Evolutionary conservation across 2,797 vertebrate genomes (phyloP), one percentile per base, ranked within the genome.

Genomic region (Enteromius anoplus): DNA sequence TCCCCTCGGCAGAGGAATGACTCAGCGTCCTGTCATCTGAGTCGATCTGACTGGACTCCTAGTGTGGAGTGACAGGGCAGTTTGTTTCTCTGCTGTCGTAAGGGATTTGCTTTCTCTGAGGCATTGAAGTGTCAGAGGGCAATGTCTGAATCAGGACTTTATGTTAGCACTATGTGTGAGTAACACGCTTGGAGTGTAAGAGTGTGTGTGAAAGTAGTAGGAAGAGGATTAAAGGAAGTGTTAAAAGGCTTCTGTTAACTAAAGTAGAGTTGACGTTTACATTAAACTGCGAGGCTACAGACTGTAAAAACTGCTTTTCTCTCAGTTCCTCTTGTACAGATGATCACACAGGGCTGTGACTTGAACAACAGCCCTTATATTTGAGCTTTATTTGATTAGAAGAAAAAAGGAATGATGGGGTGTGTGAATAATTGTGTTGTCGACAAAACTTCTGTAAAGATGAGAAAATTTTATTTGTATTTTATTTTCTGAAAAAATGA

Each of bases 21-120:
- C 68, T 84, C 85, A 70, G 69, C 40, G 4, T 60, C 47, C 79
- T 47, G 75, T 40, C 55, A 42, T 10, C 60, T 37, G 62, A 80
- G 49, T 72, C 42, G 6, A 71, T 49, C 64, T 65, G 49, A 65
- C 49, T 34, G 32, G 37, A 42, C 21, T 32, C 32, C 73, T 69
- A 51, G 64, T 3, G 26, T 12, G 37, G 34, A 77, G 72, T 81
- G 84, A 71, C 72, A 83, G 40, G 12, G 49, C 75, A 75, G 80
- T 85, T 85, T 72, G 66, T 77, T 64, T 77, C 79, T 21, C 85
- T 65, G 84, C 11, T 17, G 21, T 79, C 75, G 49, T 21, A 58
- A 62, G 84, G 71, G 17, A 37, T 42, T 55, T 49, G 19, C 69
- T 73, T 83, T 81, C 77, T 80, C 15, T 81, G 19, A 12, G 40